Base-by-base conservation (phyloP, 2,113 vertebrate genomes). In the Cavia porcellus region DNA sequence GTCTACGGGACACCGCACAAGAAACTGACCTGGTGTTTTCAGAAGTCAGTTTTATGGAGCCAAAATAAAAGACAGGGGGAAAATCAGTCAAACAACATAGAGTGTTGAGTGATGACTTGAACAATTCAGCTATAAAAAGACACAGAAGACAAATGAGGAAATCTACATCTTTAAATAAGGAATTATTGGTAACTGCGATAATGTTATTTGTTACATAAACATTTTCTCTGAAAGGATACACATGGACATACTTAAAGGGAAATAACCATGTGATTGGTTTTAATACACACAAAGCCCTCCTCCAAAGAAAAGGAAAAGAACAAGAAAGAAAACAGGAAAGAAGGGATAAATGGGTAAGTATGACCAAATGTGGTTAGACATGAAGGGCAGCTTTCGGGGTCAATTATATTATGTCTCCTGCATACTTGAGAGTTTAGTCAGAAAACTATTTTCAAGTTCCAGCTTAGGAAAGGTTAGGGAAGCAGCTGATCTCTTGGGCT, bases 391-490 rank as follows among this genome's bases (percentile, higher is more conserved):
- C 25, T 59, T 59, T 57, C 74, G 47, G 79, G 66, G 7, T 96
- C 28, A n/a, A 70, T 70, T 70, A 70, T 70, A n/a, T 70, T 70
- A 68, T 68, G 66, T n/a, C n/a, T 70, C 15, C 35, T 70, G 2
- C 79, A 70, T 70, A 42, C 19, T 61, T 85, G 68, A 88, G 92
- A 81, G 93, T 45, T 82, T 47, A 55, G 50, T 55, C 32, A 74
- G 85, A 59, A 94, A 64, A 25, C 35, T 92, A 32, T 72, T 89
- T 85, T 94, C n/a, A 94, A 95, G 42, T 94, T 38, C 52, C 45
- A 94, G 50, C 7, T 52, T 75, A 87, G 55, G 55, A 55, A 94
- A 38, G 62, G 47, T 38, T 82, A 82, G 75, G 22, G 68, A 0
- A 59, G 47, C 3, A 85, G 30, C 7, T 64, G 35, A 79, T 85